A percentile compares a stretch with the other conserved stretches of the same genome.
These are phyloP conservation scores for Globicephala melas DNA, from an alignment of 2,113 vertebrate genomes.

Conservation along the genomic window DNA sequence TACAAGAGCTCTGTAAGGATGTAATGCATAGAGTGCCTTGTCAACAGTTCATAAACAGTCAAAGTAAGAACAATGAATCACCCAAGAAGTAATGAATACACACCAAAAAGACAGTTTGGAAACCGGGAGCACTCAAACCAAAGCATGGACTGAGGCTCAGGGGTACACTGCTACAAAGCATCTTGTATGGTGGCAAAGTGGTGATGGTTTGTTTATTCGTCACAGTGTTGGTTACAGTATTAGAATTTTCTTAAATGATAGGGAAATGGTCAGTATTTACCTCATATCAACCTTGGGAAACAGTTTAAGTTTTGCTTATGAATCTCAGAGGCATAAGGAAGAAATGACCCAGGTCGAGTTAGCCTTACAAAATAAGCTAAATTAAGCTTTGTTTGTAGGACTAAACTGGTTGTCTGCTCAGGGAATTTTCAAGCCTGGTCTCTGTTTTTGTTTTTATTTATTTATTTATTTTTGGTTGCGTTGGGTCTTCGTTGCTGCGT, in stretches of 20 bases:
- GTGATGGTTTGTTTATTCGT: neutral
- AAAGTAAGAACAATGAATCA: neutral
- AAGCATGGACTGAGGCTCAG: neutral
- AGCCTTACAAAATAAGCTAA: neutral
- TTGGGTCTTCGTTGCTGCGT: no score
- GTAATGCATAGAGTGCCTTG: fast-evolving
- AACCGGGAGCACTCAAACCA: neutral
- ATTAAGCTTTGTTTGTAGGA: neutral
- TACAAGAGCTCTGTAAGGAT: no score
- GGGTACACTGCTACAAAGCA: neutral
- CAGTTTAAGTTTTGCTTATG: neutral
- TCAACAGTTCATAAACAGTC: neutral
- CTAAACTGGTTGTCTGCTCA: neutral
- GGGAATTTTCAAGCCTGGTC: neutral
- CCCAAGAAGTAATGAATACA: neutral
- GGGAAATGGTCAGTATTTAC: neutral
- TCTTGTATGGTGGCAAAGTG: neutral
- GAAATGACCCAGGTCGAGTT: neutral
- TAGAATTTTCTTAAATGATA: neutral
- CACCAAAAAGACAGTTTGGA: neutral
- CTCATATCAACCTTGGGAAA: neutral
- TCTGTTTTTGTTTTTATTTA: neutral
- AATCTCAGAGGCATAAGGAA: neutral
- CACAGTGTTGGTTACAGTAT: neutral
- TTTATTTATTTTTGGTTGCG: no score